phyloP scores from a whole-genome alignment of 2,113 vertebrate species.

The Ptilonorhynchus violaceus region DNA sequence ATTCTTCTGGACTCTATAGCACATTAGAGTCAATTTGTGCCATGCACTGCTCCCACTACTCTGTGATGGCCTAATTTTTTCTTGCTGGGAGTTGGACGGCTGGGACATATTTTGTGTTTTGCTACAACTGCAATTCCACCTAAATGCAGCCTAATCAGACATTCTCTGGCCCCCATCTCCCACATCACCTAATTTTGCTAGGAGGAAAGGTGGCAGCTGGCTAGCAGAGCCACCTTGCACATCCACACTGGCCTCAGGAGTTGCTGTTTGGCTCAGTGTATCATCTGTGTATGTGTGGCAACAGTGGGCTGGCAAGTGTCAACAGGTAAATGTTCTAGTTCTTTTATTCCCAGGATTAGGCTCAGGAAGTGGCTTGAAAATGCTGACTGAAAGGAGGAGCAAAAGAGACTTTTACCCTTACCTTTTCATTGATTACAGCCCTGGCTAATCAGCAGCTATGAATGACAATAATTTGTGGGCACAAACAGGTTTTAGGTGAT shows the following conservation, averaged over 20 bases:
- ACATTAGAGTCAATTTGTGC: background rate
- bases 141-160: background rate
- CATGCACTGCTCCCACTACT: background rate
- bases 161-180: background rate
- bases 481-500: background rate
- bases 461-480: background rate
- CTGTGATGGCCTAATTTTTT: background rate
- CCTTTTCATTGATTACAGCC: background rate
- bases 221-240: background rate
- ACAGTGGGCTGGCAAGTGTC: background rate
- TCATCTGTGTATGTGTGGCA: background rate
- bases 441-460: background rate
- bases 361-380: background rate
- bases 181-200: background rate
- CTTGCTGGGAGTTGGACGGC: background rate
- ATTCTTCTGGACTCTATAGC: background rate
- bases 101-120: background rate
- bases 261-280: background rate
- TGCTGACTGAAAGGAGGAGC: background rate
- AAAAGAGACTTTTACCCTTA: background rate
- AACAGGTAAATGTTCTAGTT: background rate
- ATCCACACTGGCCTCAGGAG: fast-evolving
- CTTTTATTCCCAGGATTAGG: background rate
- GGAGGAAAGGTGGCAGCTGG: background rate
- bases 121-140: background rate